Conservation (phyloP, 2,113 vertebrate species). For the Scopus umbretta region DNA sequence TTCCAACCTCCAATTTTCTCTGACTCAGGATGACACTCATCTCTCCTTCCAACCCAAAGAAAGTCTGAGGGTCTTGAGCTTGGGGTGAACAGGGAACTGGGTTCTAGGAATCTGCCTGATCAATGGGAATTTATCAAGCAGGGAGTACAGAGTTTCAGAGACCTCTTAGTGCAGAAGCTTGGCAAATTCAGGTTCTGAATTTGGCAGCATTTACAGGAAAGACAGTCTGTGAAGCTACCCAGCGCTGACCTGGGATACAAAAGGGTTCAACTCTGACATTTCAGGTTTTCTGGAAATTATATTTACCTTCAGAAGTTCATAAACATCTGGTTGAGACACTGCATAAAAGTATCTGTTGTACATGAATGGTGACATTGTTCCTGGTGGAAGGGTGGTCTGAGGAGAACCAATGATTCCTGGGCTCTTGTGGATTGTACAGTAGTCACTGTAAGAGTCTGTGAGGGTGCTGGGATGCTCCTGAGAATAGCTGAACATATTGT, state of each 20-base stretch:
- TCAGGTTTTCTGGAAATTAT: neutral
- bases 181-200: neutral
- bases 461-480: constrained; percentile 13
- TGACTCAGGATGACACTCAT: neutral
- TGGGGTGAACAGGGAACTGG: neutral
- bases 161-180: neutral
- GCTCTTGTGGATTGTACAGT: neutral
- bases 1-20: neutral
- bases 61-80: neutral
- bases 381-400: neutral
- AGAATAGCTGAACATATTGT: constrained; percentile 37
- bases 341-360: neutral
- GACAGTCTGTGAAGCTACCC: neutral
- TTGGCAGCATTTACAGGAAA: neutral
- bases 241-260: neutral
- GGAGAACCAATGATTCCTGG: neutral
- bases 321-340: constrained; percentile 33
- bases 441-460: constrained; percentile 39
- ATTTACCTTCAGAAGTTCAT: constrained; percentile 51
- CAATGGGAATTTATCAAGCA: neutral
- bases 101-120: neutral
- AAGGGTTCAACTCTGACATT: neutral
- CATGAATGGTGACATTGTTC: neutral
- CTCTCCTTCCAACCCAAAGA: neutral
- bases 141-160: neutral